Evolutionary conservation across 2,797 vertebrate genomes (phyloP), one percentile per base, ranked within the genome.

Genomic region (Acanthurus lineatus): DNA sequence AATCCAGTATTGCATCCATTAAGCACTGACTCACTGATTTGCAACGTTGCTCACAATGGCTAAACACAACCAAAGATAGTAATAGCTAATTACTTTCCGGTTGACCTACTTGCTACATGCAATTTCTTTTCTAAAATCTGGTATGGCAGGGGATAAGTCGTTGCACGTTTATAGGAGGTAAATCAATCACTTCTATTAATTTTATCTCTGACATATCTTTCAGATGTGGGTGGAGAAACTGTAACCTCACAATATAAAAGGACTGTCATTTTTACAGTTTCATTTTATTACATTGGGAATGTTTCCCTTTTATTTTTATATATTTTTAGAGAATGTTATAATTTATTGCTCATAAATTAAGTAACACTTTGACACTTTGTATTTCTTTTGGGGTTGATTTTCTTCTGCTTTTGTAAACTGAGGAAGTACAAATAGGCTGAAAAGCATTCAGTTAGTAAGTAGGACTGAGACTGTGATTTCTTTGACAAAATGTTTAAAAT

Each of bases 341-440:
- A 32, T 6, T 11, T 20, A 8, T 20, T 63, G 12, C 44, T 42
- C 4, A 10, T 3, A 25, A 7, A 19, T 40, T 17, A 56, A 69
- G 5, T 14, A 0, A 63, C 25, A 54, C 53, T 51, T 17, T 49
- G 58, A 51, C 20, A 28, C 42, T 56, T 32, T 6, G 2, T 40
- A 64, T 60, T 17, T 5, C 5, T 20, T 51, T 25, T 25, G 28
- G 52, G 58, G 8, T 42, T 44, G 2, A 68, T 63, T 65, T 69
- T 47, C 25, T 71, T 68, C 47, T 60, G 10, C 42, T 70, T 85
- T 67, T 71, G 6, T 0, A 0, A 40, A 62, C 60, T 44, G 10
- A 4, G 53, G 70, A 70, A 53, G 65, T 60, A 15, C 15, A 53
- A 44, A 19, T 45, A 71, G 3, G 25, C 0, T 3, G 6, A 45